Conservation (phyloP, 2,797 vertebrate species). For the Argentina silus region DNA sequence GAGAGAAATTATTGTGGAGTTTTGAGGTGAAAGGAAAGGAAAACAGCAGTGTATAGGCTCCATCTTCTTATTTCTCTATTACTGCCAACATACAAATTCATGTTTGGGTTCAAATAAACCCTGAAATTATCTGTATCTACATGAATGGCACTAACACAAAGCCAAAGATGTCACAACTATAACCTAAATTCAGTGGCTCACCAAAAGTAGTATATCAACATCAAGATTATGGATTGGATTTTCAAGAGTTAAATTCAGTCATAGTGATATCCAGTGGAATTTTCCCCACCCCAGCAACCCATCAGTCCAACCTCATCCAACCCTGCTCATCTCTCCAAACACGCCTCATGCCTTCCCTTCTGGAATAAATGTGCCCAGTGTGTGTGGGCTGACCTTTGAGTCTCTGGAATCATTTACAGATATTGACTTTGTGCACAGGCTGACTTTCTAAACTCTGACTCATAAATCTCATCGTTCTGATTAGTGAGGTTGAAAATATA, state of each 20-base stretch:
- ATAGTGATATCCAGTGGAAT: constrained; percentile 24
- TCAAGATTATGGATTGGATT: constrained; percentile 28
- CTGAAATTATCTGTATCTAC: not conserved
- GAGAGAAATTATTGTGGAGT: not conserved
- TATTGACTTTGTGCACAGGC: constrained; percentile 36
- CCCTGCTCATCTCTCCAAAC: constrained; percentile 32
- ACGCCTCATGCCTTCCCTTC: constrained; percentile 40
- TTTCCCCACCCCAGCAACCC: constrained; percentile 13
- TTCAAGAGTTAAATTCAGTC: constrained; percentile 35
- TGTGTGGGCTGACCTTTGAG: constrained; percentile 58
- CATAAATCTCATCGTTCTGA: constrained; percentile 12
- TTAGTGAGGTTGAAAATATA: constrained; percentile 15
- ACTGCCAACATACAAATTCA: not conserved
- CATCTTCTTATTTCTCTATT: not conserved
- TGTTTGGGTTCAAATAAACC: not conserved
- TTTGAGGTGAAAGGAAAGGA: not conserved
- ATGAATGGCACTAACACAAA: not conserved
- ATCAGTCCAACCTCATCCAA: constrained; percentile 38
- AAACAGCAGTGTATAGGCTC: not conserved
- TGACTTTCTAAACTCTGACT: constrained; percentile 38
- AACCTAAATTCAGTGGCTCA: not conserved
- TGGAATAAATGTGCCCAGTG: constrained; percentile 41
- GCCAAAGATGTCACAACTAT: not conserved
- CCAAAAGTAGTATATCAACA: not conserved
- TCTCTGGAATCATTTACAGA: constrained; percentile 49